A percentile compares a stretch with the other conserved stretches of the same genome.
Evolutionary conservation across 2,113 vertebrate species (phyloP).

Genomic region (Lamprotornis superbus): DNA sequence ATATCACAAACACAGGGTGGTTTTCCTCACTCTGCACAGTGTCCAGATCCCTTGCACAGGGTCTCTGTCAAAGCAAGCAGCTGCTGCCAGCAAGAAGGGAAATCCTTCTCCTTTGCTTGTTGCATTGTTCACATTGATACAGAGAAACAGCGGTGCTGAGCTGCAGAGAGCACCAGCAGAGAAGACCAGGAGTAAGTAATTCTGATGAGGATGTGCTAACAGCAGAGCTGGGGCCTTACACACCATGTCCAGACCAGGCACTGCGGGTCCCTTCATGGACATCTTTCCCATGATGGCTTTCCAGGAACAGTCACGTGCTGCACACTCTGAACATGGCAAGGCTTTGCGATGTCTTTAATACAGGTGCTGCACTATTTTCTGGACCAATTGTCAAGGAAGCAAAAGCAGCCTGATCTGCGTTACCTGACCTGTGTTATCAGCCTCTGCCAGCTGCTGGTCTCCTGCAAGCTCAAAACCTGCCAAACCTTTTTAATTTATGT

Average conservation of each 20-base stretch:
- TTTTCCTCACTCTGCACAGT: not conserved
- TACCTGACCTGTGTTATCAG: not conserved
- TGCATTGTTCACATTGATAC: not conserved
- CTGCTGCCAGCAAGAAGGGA: not conserved
- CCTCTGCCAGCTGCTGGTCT: not conserved
- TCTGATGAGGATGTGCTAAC: too few species aligned
- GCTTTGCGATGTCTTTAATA: not conserved
- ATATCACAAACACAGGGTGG: accelerated
- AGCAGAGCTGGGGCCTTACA: not conserved
- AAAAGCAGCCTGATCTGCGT: not conserved
- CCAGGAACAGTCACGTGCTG: not conserved
- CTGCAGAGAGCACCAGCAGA: not conserved
- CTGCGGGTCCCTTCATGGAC: accelerated
- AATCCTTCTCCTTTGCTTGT: not conserved
- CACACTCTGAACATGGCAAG: accelerated
- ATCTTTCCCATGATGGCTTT: too few species aligned
- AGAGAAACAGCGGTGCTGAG: not conserved
- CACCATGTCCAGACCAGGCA: accelerated
- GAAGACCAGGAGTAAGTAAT: not conserved
- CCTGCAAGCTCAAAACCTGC: not conserved
- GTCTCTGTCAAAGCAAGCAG: not conserved
- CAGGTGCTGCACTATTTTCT: accelerated
- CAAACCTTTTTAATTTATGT: not conserved
- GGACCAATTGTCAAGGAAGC: not conserved
- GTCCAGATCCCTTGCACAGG: accelerated